These are phyloP conservation scores for Clivina fossor DNA, from an alignment of 2,888 invertebrate species.

Conservation along the genomic window DNA sequence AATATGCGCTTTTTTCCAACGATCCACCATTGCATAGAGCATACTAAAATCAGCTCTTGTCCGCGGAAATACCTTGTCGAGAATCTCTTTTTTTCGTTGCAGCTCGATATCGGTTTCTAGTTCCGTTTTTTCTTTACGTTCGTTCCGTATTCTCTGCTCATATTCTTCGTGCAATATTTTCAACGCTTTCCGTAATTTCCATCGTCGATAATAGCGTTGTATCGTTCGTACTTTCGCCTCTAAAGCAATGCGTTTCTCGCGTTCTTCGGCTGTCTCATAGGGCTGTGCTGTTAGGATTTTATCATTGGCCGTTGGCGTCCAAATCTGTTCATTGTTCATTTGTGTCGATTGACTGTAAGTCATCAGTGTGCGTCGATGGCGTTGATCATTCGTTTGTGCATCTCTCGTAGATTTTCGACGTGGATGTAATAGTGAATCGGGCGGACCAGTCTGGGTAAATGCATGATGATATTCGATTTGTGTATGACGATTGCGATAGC, in stretches of 20 bases:
- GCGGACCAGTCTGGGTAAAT: conserved; percentile 76
- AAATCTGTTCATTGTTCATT: conserved; percentile 60
- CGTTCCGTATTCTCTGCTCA: conserved; percentile 56
- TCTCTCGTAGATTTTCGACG: conserved; percentile 61
- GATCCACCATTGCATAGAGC: conserved; percentile 68
- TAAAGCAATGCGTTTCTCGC: conserved; percentile 58
- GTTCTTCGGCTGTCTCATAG: conserved; percentile 68
- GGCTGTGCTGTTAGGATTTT: conserved; percentile 61
- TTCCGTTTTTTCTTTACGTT: conserved; percentile 56
- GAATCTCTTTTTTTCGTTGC: conserved; percentile 59
- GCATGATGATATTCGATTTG: conserved; percentile 79
- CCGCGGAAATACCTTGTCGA: conserved; percentile 70
- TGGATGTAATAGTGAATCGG: conserved; percentile 56
- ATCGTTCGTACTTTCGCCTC: conserved; percentile 56
- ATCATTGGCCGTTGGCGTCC: conserved; percentile 66
- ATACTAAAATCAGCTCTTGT: conserved; percentile 74
- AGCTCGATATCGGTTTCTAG: conserved; percentile 56
- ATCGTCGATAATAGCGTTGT: conserved; percentile 65
- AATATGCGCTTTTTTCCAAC: conserved; percentile 67
- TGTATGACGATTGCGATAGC: conserved; percentile 72
- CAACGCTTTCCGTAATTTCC: conserved; percentile 58
- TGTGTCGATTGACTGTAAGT: conserved; percentile 62
- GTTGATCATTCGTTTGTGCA: conserved; percentile 63
- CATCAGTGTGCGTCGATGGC: conserved; percentile 59
- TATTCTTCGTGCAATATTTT: conserved; percentile 57